Conservation (phyloP, 2,888 invertebrate species). For the Erebia palarica region DNA sequence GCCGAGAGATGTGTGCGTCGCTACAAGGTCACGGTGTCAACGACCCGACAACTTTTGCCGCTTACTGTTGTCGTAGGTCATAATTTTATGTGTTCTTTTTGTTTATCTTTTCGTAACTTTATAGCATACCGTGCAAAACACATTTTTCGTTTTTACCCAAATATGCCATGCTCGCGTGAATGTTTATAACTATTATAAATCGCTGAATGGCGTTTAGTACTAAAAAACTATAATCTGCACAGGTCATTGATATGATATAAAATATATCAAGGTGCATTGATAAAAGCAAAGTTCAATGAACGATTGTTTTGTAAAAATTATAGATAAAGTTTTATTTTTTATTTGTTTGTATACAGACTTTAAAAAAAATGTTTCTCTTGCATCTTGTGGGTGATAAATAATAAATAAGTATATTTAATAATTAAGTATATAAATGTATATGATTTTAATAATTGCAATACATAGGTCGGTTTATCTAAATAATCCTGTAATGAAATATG, state of each 20-base stretch:
- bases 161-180: slow-evolving; percentile 2
- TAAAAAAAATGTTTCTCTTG: background rate
- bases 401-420: background rate
- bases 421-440: background rate
- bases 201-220: slow-evolving; percentile 15
- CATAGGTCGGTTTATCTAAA: background rate
- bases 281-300: slow-evolving; percentile 29
- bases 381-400: too few species aligned
- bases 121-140: slow-evolving; percentile 70
- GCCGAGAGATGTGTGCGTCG: slow-evolving; percentile 47
- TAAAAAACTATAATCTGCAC: slow-evolving; percentile 10
- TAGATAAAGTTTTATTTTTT: background rate
- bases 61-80: slow-evolving; percentile 82
- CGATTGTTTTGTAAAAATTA: slow-evolving; percentile 14
- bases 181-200: slow-evolving; percentile 20
- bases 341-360: background rate
- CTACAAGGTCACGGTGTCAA: slow-evolving; percentile 79
- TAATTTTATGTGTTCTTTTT: slow-evolving; percentile 83
- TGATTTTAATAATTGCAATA: background rate
- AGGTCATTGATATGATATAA: slow-evolving; percentile 17
- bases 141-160: slow-evolving; percentile 45
- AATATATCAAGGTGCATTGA: slow-evolving; percentile 20
- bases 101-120: slow-evolving; percentile 82
- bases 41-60: slow-evolving; percentile 81
- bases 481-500: background rate